Percentiles rank a stretch among this genome's conserved stretches.
These are phyloP conservation scores for Heliothis virescens DNA, from an alignment of 1,140 invertebrate species.

Conservation along the genomic window DNA sequence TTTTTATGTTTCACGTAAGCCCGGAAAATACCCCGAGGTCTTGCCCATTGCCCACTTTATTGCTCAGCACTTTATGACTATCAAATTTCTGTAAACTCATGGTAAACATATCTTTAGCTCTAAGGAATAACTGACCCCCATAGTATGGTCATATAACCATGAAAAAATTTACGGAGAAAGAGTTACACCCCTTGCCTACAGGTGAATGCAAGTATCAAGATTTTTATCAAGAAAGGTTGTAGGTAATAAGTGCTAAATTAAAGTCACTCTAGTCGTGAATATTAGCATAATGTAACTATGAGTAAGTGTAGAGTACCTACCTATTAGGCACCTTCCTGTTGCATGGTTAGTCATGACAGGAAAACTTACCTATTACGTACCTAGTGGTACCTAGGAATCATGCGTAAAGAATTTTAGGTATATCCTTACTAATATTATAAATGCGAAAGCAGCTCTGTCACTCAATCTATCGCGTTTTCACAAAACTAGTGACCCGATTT, in stretches of 20 bases:
- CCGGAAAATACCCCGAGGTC: slow-evolving; percentile 66
- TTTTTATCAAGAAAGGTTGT: background rate
- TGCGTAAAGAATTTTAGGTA: too few relatives aligned
- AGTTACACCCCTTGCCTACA: background rate
- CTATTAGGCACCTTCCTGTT: too few relatives aligned
- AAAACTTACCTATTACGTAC: too few relatives aligned
- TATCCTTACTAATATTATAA: too few relatives aligned
- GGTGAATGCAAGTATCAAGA: background rate
- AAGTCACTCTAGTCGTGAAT: background rate
- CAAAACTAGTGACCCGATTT: too few relatives aligned
- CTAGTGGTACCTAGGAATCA: too few relatives aligned
- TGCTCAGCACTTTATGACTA: slow-evolving; percentile 78
- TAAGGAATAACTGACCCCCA: slow-evolving; percentile 16
- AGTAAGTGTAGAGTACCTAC: too few relatives aligned
- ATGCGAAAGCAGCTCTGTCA: too few relatives aligned
- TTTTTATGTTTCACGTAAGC: slow-evolving; percentile 78
- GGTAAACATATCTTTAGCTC: slow-evolving; percentile 46
- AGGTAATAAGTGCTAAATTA: background rate
- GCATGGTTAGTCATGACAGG: too few relatives aligned
- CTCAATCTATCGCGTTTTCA: too few relatives aligned
- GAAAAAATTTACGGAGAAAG: background rate
- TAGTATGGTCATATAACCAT: background rate
- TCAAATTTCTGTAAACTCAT: slow-evolving; percentile 82
- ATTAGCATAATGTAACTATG: too few relatives aligned
- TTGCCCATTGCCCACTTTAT: slow-evolving; percentile 63